These are phyloP conservation scores for Acanthosepion pharaonis DNA, from an alignment of 2,888 invertebrate genomes.

Conservation along the genomic window DNA sequence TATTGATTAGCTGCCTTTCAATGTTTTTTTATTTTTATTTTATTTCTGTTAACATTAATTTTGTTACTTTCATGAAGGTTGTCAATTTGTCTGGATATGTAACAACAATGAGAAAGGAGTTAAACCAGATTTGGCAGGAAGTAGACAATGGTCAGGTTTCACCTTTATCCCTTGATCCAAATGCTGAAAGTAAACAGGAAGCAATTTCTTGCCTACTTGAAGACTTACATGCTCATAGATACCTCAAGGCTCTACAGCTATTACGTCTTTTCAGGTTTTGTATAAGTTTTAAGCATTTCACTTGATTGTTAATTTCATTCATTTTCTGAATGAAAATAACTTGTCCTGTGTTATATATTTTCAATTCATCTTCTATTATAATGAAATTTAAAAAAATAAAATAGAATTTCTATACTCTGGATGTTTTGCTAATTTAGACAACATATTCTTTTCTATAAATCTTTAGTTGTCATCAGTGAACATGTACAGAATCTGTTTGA, in stretches of 20 bases:
- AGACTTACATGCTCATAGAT: slow-evolving; percentile 80
- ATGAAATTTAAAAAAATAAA: too few species aligned
- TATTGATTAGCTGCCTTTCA: neutral
- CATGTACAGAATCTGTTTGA: too few species aligned
- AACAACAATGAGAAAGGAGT: slow-evolving; percentile 68
- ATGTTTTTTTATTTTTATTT: too few species aligned
- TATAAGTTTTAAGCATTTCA: neutral
- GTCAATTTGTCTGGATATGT: slow-evolving; percentile 73
- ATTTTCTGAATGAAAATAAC: too few species aligned
- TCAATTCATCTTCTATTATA: too few species aligned
- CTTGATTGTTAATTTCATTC: too few species aligned
- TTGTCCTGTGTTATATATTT: too few species aligned
- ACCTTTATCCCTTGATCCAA: slow-evolving; percentile 68
- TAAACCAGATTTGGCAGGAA: slow-evolving; percentile 70
- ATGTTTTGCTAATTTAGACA: too few species aligned
- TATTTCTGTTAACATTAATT: too few species aligned
- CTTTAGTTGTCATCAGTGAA: too few species aligned
- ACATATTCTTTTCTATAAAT: too few species aligned
- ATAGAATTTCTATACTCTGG: too few species aligned
- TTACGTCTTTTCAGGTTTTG: slow-evolving; percentile 70
- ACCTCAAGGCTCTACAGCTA: slow-evolving; percentile 83
- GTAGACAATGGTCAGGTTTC: slow-evolving; percentile 71
- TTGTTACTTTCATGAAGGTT: slow-evolving; percentile 59
- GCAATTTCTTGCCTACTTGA: slow-evolving; percentile 76
- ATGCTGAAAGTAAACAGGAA: slow-evolving; percentile 68